phyloP scores from a whole-genome alignment of 2,113 vertebrate genomes.

The Panthera leo region DNA sequence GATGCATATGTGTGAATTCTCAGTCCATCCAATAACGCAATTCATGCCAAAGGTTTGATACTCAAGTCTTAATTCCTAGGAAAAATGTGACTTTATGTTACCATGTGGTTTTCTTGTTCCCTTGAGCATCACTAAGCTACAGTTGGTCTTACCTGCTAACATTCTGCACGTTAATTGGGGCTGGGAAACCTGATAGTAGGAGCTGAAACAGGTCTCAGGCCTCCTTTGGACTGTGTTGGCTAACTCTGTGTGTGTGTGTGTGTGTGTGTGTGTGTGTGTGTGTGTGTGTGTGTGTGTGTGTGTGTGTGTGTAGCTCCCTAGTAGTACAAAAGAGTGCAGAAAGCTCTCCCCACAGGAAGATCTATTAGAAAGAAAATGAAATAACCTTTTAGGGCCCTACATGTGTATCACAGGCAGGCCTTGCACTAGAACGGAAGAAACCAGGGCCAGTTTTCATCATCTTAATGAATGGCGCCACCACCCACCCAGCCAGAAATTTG shows the following conservation, averaged over 20 bases:
- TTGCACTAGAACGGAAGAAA: background rate
- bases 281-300: background rate
- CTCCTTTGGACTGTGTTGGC: background rate
- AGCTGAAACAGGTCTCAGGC: background rate
- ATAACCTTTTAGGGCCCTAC: background rate
- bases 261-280: background rate
- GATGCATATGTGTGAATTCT: background rate
- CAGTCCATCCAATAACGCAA: background rate
- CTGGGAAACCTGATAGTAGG: background rate
- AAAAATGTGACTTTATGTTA: background rate
- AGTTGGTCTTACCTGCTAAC: background rate
- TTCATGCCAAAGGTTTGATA: background rate
- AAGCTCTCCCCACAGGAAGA: background rate
- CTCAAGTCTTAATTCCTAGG: background rate
- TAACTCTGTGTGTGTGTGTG: background rate
- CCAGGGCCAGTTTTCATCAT: background rate
- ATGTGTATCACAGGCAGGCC: background rate
- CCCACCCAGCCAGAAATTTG: background rate
- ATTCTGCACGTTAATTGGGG: background rate
- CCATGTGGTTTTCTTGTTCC: background rate
- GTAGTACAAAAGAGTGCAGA: background rate
- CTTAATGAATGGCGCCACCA: background rate
- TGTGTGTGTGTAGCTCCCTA: background rate
- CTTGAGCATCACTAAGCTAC: background rate
- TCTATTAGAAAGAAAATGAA: slow-evolving; percentile 25